Percentiles rank a stretch among this genome's conserved stretches.
Conservation (phyloP, 2,113 vertebrate species). For the Corythornis vintsioides region DNA sequence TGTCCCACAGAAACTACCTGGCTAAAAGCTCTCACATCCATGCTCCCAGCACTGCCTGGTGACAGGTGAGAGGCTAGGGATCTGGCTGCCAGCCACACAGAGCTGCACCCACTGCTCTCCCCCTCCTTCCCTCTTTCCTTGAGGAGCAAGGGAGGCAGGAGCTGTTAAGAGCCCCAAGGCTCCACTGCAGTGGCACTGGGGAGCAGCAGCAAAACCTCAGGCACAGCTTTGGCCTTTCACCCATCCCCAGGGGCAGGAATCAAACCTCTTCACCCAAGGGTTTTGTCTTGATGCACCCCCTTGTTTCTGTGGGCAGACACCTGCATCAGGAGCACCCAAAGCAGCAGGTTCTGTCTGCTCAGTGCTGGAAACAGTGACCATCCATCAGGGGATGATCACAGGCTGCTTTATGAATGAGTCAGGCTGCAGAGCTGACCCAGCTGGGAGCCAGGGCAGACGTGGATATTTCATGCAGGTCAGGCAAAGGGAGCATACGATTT, state of each 20-base stretch:
- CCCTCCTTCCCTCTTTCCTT: not conserved
- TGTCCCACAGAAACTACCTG: not conserved
- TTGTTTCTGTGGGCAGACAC: not conserved
- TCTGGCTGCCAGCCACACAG: not conserved
- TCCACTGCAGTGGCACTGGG: not conserved
- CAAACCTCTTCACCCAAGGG: not conserved
- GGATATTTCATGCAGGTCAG: slow-evolving; percentile 47
- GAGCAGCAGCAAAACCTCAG: not conserved
- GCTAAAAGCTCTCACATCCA: not conserved
- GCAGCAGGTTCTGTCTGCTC: not conserved
- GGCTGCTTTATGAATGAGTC: slow-evolving; percentile 23
- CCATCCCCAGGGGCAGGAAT: not conserved
- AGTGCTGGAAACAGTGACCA: slow-evolving; percentile 9
- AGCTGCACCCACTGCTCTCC: not conserved
- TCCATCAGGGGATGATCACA: slow-evolving; percentile 29
- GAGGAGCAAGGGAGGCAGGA: not conserved
- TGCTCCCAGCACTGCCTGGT: not conserved
- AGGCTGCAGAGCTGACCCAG: not conserved
- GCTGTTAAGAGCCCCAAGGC: not conserved
- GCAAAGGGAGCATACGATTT: slow-evolving; percentile 52
- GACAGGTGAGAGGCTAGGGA: not conserved
- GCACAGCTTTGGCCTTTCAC: not conserved
- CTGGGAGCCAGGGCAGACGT: slow-evolving; percentile 28
- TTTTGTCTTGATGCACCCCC: not conserved
- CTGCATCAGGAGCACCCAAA: not conserved